Conservation (phyloP, 2,113 vertebrate genomes). For the Saiga tatarica region DNA sequence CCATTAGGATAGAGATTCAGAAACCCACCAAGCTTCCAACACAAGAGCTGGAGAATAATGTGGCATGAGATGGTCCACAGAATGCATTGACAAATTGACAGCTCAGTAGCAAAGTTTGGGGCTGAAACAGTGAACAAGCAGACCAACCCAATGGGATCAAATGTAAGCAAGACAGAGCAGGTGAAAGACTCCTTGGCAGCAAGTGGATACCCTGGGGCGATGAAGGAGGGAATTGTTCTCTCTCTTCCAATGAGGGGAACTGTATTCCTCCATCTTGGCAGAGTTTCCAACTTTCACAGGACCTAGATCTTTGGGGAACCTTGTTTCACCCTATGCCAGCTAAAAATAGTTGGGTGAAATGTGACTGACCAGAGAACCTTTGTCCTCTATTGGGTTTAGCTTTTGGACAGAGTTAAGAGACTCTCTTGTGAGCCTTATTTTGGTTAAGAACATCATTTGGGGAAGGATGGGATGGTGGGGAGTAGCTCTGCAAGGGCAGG, state of each 20-base stretch:
- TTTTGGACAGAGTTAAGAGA: conserved; percentile 70
- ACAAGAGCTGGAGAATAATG: neutral
- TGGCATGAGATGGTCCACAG: neutral
- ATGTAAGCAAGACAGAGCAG: neutral
- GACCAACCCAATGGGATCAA: neutral
- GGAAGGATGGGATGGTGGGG: neutral
- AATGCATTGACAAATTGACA: neutral
- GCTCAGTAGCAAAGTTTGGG: neutral
- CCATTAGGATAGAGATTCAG: neutral
- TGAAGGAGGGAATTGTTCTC: neutral
- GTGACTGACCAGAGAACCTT: conserved; percentile 50
- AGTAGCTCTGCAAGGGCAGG: neutral
- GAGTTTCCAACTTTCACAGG: conserved; percentile 17
- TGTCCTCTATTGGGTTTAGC: conserved; percentile 60
- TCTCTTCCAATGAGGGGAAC: neutral
- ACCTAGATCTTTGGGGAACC: conserved; percentile 46
- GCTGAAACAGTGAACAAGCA: neutral
- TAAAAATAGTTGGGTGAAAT: conserved; percentile 65
- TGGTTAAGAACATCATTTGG: conserved; percentile 17
- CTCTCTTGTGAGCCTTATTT: conserved; percentile 51
- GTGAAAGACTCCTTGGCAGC: neutral
- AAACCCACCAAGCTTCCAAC: neutral
- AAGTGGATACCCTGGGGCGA: neutral
- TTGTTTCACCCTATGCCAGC: conserved; percentile 41
- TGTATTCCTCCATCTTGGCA: conserved; percentile 41